A percentile compares a stretch with the other conserved stretches of the same genome.
Evolutionary conservation across 2,797 vertebrate genomes (phyloP).

Genomic region (Sebastolobus altivelis): DNA sequence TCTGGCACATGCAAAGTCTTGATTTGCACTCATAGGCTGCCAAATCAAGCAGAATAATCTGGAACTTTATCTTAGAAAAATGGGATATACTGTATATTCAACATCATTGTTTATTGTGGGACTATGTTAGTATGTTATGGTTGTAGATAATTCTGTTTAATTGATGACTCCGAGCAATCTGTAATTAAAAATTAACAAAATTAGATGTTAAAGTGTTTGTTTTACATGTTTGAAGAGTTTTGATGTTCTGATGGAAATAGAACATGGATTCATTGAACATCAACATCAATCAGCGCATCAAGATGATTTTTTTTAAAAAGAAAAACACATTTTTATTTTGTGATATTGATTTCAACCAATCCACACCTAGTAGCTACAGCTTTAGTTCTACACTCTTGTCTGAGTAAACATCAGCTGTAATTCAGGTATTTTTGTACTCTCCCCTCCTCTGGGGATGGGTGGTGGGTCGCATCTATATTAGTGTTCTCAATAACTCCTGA

Average conservation of each 20-base stretch:
- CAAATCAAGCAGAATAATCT: background rate
- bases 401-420: background rate
- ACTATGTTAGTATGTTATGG: background rate
- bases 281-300: background rate
- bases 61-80: background rate
- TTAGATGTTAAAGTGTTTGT: background rate
- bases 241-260: background rate
- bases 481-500: background rate
- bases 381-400: background rate
- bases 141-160: background rate
- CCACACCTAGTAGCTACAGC: background rate
- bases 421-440: background rate
- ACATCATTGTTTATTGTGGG: background rate
- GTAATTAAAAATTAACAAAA: background rate
- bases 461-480: constrained; percentile 2
- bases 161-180: background rate
- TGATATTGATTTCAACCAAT: background rate
- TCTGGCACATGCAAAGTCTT: constrained; percentile 3
- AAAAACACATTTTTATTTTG: background rate
- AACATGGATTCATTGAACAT: background rate
- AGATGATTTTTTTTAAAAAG: background rate
- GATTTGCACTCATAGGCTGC: background rate
- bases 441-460: background rate
- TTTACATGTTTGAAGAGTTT: background rate
- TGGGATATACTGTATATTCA: background rate